Percentiles rank a stretch among this genome's conserved stretches.
phyloP scores from a whole-genome alignment of 2,113 vertebrate genomes.

The Sylvilagus bachmani region DNA sequence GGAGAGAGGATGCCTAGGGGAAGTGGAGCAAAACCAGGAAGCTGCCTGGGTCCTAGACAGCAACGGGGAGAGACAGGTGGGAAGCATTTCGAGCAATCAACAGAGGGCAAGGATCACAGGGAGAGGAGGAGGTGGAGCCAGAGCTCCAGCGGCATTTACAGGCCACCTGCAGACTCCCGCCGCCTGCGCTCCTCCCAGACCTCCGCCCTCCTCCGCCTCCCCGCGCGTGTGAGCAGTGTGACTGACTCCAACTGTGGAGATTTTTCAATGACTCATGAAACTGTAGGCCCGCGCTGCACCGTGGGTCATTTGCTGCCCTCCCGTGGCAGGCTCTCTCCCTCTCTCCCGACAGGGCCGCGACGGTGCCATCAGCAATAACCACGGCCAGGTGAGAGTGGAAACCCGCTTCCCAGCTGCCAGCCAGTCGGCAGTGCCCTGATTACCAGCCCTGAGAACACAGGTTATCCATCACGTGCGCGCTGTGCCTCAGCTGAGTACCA shows the following conservation, averaged over 20 bases:
- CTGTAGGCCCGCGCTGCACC: not conserved
- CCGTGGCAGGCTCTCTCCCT: constrained; percentile 22
- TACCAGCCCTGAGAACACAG: not conserved
- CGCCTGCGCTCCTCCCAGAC: not conserved
- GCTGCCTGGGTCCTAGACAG: not conserved
- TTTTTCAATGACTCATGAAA: not conserved
- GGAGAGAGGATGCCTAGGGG: not conserved
- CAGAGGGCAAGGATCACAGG: not conserved
- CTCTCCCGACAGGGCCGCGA: not conserved
- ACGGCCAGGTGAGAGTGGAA: not conserved
- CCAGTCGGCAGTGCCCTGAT: not conserved
- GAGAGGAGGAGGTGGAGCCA: not conserved
- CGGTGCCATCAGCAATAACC: not conserved
- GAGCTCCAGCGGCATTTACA: not conserved
- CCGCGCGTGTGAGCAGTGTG: too few species aligned
- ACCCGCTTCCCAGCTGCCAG: not conserved
- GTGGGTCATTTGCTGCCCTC: constrained; percentile 64
- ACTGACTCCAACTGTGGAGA: too few species aligned
- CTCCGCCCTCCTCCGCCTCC: not conserved
- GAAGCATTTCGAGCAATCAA: not conserved
- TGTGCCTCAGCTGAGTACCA: not conserved
- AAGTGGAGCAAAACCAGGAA: not conserved
- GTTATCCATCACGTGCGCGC: not conserved
- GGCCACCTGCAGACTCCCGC: not conserved
- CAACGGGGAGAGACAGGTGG: too few species aligned